phyloP scores from a whole-genome alignment of 2,113 vertebrate species.

The Mungos mungo region DNA sequence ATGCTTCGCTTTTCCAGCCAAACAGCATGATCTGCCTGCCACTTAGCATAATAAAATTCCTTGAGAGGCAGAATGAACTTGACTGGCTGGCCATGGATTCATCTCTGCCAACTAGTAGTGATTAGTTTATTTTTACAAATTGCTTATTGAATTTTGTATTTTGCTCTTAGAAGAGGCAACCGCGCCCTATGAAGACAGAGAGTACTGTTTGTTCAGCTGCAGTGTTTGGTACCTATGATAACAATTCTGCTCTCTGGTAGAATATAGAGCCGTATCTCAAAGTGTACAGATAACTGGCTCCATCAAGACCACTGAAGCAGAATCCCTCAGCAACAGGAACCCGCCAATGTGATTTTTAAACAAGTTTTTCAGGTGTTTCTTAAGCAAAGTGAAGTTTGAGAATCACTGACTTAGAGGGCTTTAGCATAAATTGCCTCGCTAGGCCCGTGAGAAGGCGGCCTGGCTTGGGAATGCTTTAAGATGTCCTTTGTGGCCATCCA shows the following conservation, averaged over 20 bases:
- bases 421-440: background rate
- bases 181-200: background rate
- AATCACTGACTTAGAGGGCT: background rate
- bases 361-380: background rate
- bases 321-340: background rate
- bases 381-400: background rate
- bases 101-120: background rate
- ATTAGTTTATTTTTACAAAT: constrained; percentile 37
- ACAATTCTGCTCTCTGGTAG: background rate
- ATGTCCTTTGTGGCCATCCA: background rate
- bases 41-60: background rate
- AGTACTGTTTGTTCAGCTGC: background rate
- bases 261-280: background rate
- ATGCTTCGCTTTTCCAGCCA: constrained; percentile 16
- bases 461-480: background rate
- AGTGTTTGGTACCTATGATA: background rate
- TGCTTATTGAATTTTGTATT: constrained; percentile 10
- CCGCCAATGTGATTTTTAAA: background rate
- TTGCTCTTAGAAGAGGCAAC: constrained; percentile 21
- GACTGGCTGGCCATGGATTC: background rate
- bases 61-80: background rate
- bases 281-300: background rate
- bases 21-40: background rate
- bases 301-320: background rate
- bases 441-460: background rate